These are phyloP conservation scores for Macrobrachium rosenbergii DNA, from an alignment of 1,140 invertebrate species.

Conservation along the genomic window DNA sequence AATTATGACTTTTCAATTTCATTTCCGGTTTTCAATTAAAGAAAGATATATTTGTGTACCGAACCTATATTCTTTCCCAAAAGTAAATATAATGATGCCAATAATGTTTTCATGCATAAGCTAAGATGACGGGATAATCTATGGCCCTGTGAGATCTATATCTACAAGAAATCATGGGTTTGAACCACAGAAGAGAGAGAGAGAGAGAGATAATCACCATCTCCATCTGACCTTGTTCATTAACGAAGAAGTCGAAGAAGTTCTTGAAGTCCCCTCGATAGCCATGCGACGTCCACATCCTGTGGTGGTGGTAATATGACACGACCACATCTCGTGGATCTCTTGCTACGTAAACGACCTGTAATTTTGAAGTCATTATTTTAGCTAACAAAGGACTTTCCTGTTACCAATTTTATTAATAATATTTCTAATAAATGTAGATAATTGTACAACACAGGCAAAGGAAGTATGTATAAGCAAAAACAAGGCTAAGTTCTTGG, in stretches of 20 bases:
- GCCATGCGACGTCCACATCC: conserved; percentile 76
- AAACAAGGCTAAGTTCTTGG: no score
- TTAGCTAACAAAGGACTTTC: not conserved
- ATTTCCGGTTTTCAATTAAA: no score
- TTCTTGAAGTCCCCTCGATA: conserved; percentile 81
- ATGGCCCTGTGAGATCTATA: no score
- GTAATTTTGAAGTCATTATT: conserved; percentile 58
- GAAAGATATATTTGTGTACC: no score
- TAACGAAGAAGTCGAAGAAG: conserved; percentile 83
- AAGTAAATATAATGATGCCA: no score
- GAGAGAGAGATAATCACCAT: not conserved
- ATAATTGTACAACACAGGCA: not conserved
- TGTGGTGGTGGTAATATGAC: conserved; percentile 90
- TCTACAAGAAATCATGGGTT: no score
- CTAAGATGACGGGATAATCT: no score
- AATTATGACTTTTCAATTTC: no score
- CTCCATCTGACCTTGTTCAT: conserved; percentile 27
- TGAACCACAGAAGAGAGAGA: not conserved
- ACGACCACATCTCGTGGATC: conserved; percentile 96
- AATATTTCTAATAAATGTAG: no score
- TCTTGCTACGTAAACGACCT: conserved; percentile 91
- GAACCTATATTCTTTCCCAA: no score
- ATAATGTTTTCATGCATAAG: no score
- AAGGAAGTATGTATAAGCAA: not conserved
- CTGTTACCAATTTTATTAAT: not conserved